Base-by-base conservation (phyloP, 2,888 invertebrate genomes). In the Lasioglossum morio region DNA sequence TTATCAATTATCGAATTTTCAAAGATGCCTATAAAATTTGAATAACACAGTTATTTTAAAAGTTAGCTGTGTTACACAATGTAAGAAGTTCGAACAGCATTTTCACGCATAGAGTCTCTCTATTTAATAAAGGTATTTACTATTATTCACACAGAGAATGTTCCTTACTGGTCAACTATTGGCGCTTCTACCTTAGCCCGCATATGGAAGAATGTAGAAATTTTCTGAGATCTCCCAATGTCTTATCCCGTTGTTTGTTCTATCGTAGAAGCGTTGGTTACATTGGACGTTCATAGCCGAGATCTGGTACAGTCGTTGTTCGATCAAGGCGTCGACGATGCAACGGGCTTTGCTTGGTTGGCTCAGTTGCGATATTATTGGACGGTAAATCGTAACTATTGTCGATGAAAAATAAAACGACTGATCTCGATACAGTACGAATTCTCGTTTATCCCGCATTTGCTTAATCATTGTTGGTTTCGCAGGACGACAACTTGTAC, bases 271-370 rank as follows among this genome's bases (percentile, higher is more conserved):
- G 98, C 99, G 0, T 95, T 99, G 87, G 98, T 99, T 1, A 98
- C 99, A 12, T 95, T 99, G 87, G 99, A 99, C 94, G 99, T 99
- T 0, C 99, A 99, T 94, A 98, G 98, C 0, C 96, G 98, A 91
- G 99, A 99, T 95, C 98, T 98, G 0, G 96, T 99, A 1, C 96
- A 96, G 80, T 96, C 97, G 80, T 95, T 98, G 16, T 96, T 97
- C 60, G 96, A 96, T 0, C 96, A 96, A 53, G 95, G 96, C 85
- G 97, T 98, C 0, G 95, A 95, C 19, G 96, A 96, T 69, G 96
- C 97, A 85, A 97, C 97, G 89, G 99, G 99, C 93, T 99, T 99
- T 94, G 97, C 98, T 93, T 99, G 99, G 99, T 95, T 99, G 74
- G 97, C 97, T 86, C 98, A 98, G 94, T 96, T 99, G 82, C 96